Evolutionary conservation across 2,113 vertebrate species (phyloP), one percentile per base, ranked within the genome.

Genomic region (Osmerus eperlanus): DNA sequence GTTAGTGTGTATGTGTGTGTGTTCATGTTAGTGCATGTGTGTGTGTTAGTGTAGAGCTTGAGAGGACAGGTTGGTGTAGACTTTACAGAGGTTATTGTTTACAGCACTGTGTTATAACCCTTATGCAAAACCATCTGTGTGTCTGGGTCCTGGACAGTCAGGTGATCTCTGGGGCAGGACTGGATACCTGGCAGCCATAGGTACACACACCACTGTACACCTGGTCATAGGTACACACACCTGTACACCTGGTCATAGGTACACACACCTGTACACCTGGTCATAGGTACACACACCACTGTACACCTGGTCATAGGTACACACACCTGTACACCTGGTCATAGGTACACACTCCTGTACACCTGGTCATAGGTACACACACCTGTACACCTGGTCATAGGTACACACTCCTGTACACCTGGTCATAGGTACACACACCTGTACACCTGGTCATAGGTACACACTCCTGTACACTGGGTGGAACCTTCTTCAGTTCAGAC

Each of bases 91-190:
- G 73, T 78, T 84, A 67, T 84, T 78, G 56, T 86, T 81, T 81
- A 83, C 78, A 83, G 54, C 80, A 67, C 68, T 78, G 74, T 81
- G 75, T 83, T 47, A 47, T 47, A 11, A 65, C 1, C 54, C 15
- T 71, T 75, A 84, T 74, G 54, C 83, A 88, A 89, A 87, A 85
- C 88, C 90, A 89, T 23, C 81, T 81, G 81, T 80, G 79, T 63
- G 63, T 65, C n/a, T 29, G 41, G 13, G 19, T 12, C 64, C 64
- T 19, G 5, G 18, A 32, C 36, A 65, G 18, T 9, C 1, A 47
- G 41, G 41, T 47, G 41, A 6, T 56, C n/a, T 16, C n/a, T 56
- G 16, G n/a, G 16, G 32, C 32, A 18, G 55, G 15, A 18, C 55
- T 19, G 15, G 16, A 18, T 56, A 56, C 5, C 15, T 56, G 16